phyloP scores from a whole-genome alignment of 53 echinoderm and acorn worm genomes.

The Paracentrotus lividus region DNA sequence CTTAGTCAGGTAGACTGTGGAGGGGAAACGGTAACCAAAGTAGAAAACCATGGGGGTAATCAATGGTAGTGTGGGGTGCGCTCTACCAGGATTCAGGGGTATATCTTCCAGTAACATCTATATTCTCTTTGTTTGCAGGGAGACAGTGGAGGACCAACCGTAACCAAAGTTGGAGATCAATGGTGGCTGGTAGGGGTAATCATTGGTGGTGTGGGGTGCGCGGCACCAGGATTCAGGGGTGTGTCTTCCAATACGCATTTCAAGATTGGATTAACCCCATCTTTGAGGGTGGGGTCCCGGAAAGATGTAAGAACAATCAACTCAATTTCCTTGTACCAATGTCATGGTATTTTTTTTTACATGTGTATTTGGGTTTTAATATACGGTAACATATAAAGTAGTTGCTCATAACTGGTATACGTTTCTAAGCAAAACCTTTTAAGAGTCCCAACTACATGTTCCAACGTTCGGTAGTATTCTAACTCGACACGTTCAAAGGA shows the following conservation, averaged over 20 bases:
- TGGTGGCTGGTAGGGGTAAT: slow-evolving; percentile 74
- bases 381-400: too few relatives aligned
- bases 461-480: too few relatives aligned
- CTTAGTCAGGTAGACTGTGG: slow-evolving; percentile 69
- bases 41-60: slow-evolving; percentile 68
- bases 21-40: slow-evolving; percentile 54
- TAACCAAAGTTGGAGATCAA: slow-evolving; percentile 55
- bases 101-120: slow-evolving; percentile 46
- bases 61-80: slow-evolving; percentile 67
- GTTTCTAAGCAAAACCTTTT: too few relatives aligned
- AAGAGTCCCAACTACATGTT: too few relatives aligned
- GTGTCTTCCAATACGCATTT: slow-evolving; percentile 55
- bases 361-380: too few relatives aligned
- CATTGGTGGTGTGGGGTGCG: slow-evolving; percentile 69
- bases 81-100: slow-evolving; percentile 63
- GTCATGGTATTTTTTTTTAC: too few relatives aligned
- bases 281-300: slow-evolving; percentile 59
- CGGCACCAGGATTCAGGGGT: slow-evolving; percentile 63
- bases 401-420: too few relatives aligned
- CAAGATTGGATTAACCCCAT: slow-evolving; percentile 74
- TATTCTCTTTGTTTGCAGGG: too few relatives aligned
- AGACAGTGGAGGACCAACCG: slow-evolving; percentile 68
- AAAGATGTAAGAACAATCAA: slow-evolving; percentile 53
- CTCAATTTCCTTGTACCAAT: too few relatives aligned
- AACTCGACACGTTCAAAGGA: too few relatives aligned